A percentile compares a stretch with the other conserved stretches of the same genome.
Evolutionary conservation across 2,797 vertebrate species (phyloP).

Genomic region (Acridotheres tristis): DNA sequence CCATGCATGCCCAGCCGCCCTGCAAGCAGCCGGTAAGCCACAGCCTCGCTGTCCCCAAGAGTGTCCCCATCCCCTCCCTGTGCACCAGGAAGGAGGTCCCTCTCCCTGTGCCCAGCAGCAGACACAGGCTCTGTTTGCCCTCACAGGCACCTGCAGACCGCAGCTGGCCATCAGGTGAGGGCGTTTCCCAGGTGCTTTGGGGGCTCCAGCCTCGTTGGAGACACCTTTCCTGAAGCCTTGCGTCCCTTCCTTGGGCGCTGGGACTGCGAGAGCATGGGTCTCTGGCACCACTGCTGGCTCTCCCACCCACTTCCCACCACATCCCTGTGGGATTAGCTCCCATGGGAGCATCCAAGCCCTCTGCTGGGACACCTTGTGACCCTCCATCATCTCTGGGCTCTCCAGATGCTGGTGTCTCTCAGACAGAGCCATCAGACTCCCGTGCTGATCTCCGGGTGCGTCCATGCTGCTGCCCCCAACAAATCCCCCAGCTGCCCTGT

Average conservation of each 20-base stretch:
- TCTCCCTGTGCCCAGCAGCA: neutral
- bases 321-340: neutral
- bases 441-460: neutral
- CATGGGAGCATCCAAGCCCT: neutral
- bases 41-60: rapidly evolving
- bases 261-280: rapidly evolving
- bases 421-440: neutral
- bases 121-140: neutral
- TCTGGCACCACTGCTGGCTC: neutral
- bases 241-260: rapidly evolving
- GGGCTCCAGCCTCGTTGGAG: neutral
- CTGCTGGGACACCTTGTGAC: neutral
- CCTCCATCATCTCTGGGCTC: neutral
- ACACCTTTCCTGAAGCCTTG: neutral
- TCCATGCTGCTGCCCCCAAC: rapidly evolving
- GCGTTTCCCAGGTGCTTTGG: rapidly evolving
- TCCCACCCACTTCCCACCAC: rapidly evolving
- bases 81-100: neutral
- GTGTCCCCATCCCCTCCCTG: neutral
- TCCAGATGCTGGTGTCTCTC: neutral
- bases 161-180: slow-evolving; percentile 36
- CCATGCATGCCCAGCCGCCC: neutral
- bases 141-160: neutral
- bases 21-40: slow-evolving; percentile 70
- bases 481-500: rapidly evolving